Evolutionary conservation across 2,888 invertebrate genomes (phyloP).

Genomic region (Augochlorella aurata): DNA sequence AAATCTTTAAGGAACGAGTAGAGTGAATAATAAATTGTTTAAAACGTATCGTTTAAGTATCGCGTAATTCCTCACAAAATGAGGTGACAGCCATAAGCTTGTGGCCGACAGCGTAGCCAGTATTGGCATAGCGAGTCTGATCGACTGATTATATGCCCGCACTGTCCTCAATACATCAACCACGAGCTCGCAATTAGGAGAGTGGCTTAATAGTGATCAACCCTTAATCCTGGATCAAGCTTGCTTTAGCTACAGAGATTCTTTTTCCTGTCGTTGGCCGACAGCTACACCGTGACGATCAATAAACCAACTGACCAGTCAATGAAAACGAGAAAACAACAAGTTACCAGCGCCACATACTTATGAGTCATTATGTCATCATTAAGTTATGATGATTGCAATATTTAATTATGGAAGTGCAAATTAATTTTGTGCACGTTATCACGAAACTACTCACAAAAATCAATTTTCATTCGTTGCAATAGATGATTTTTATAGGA

Average conservation of each 20-base stretch:
- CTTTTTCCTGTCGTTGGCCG: not conserved
- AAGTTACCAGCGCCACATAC: too few relatives aligned
- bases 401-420: too few relatives aligned
- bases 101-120: conserved; percentile 16
- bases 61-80: conserved; percentile 3
- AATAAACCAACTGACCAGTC: not conserved
- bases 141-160: conserved; percentile 44
- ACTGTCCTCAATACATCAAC: conserved; percentile 49
- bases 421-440: too few relatives aligned
- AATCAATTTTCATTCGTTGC: too few relatives aligned
- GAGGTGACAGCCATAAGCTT: not conserved
- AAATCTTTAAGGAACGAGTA: not conserved
- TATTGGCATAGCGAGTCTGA: conserved; percentile 37
- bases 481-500: too few relatives aligned
- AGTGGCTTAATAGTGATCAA: conserved; percentile 19
- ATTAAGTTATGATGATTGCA: too few relatives aligned
- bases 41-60: not conserved
- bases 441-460: too few relatives aligned
- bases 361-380: too few relatives aligned
- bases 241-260: not conserved
- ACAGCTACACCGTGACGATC: not conserved
- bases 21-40: not conserved
- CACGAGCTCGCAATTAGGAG: conserved; percentile 52
- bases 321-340: not conserved
- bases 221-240: conserved; percentile 7